Conservation (phyloP, 2,113 vertebrate genomes). For the Leucopsar rothschildi region DNA sequence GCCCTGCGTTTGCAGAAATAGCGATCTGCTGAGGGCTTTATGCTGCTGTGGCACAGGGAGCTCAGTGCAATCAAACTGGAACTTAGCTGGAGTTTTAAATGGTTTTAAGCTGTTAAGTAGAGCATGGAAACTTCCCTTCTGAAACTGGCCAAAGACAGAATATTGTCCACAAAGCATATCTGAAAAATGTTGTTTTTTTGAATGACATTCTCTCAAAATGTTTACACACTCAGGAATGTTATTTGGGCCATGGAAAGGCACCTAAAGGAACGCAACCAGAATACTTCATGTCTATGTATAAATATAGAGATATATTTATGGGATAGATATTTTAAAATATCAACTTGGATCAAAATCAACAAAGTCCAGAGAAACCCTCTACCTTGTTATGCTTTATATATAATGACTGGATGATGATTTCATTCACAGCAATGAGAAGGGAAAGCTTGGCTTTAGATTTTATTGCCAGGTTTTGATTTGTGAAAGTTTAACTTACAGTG, state of each 20-base stretch:
- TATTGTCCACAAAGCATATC: not conserved
- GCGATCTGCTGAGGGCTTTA: not conserved
- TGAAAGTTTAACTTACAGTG: not conserved
- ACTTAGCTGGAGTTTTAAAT: not conserved
- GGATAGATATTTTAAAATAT: not conserved
- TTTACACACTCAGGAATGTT: not conserved
- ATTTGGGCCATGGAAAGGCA: not conserved
- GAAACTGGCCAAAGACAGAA: not conserved
- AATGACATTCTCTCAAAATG: not conserved
- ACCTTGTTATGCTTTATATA: not conserved
- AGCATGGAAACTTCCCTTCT: not conserved
- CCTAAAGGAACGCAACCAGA: not conserved
- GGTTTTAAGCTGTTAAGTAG: not conserved
- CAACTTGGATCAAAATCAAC: not conserved
- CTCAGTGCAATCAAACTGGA: not conserved
- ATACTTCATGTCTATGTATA: not conserved
- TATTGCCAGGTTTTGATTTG: not conserved
- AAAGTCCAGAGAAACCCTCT: not conserved
- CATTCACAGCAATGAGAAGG: not conserved
- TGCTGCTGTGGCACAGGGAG: not conserved
- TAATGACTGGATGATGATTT: not conserved
- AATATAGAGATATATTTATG: too few relatives aligned
- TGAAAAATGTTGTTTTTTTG: not conserved
- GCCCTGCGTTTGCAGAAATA: not conserved
- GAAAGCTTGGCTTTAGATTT: not conserved